Conservation (phyloP, 1,140 invertebrate genomes). For the Hyles vespertilio region DNA sequence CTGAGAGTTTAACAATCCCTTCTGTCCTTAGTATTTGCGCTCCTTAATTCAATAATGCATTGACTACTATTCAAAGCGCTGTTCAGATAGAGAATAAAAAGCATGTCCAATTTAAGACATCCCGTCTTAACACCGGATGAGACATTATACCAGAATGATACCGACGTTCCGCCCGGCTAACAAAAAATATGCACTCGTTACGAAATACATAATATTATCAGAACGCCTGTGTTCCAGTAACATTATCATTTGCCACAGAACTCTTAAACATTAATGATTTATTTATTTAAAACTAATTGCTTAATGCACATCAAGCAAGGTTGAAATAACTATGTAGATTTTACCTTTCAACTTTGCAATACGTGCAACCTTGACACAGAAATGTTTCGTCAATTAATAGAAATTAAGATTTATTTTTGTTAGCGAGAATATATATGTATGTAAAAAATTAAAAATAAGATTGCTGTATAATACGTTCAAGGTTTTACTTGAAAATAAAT, state of each 20-base stretch:
- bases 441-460: constrained; percentile 8
- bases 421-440: constrained; percentile 13
- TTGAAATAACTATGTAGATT: constrained; percentile 47
- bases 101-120: no score
- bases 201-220: background rate
- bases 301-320: constrained; percentile 50
- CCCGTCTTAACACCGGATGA: no score
- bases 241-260: background rate
- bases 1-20: no score
- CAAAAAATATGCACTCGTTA: constrained; percentile 1
- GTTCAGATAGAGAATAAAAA: no score
- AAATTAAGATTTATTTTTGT: constrained; percentile 29
- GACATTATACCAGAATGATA: no score
- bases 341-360: constrained; percentile 60
- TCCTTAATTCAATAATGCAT: no score
- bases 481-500: no score
- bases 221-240: constrained; percentile 5
- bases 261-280: constrained; percentile 13
- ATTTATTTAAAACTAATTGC: constrained; percentile 39
- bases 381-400: constrained; percentile 52
- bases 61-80: no score
- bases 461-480: no score
- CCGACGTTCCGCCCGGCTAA: no score
- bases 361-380: constrained; percentile 48
- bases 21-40: no score